These are phyloP conservation scores for Anarhynchus alexandrinus DNA, from an alignment of 2,113 vertebrate genomes.

Conservation along the genomic window DNA sequence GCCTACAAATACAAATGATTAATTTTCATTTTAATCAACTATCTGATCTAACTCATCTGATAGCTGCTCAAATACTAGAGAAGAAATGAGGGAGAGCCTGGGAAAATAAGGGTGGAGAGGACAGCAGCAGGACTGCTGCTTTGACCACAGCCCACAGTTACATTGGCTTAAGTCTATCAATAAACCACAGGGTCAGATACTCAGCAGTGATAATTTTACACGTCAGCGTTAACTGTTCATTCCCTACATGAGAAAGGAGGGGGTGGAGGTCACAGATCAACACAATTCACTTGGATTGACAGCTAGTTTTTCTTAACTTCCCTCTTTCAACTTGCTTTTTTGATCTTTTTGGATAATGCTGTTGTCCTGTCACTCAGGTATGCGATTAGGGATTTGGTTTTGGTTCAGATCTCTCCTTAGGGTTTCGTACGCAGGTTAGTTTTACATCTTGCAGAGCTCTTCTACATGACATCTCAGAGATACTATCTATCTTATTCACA, in stretches of 20 bases:
- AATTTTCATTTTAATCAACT: conserved; percentile 31
- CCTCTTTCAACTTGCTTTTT: conserved; percentile 6
- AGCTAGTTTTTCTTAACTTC: conserved; percentile 21
- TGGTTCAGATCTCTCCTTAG: conserved; percentile 9
- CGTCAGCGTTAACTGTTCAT: conserved; percentile 47
- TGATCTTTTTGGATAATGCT: conserved; percentile 10
- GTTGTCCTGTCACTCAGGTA: conserved; percentile 40
- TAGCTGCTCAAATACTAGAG: neutral
- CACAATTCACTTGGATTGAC: conserved; percentile 49
- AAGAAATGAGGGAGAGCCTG: conserved; percentile 49
- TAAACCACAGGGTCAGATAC: conserved; percentile 58
- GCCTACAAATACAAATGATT: conserved; percentile 36
- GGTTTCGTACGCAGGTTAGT: neutral
- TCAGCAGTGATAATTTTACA: conserved; percentile 34
- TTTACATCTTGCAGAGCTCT: conserved; percentile 16
- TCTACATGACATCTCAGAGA: neutral
- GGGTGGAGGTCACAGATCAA: conserved; percentile 60
- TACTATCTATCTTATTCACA: neutral
- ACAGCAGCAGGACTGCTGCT: conserved; percentile 30
- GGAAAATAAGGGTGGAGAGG: conserved; percentile 59
- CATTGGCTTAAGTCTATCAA: conserved; percentile 32
- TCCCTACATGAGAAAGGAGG: conserved; percentile 56
- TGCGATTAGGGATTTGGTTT: conserved; percentile 4
- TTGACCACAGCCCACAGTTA: conserved; percentile 31
- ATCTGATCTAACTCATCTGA: neutral